Evolutionary conservation across 1,140 invertebrate genomes (phyloP).

Genomic region (Onthophagus taurus): DNA sequence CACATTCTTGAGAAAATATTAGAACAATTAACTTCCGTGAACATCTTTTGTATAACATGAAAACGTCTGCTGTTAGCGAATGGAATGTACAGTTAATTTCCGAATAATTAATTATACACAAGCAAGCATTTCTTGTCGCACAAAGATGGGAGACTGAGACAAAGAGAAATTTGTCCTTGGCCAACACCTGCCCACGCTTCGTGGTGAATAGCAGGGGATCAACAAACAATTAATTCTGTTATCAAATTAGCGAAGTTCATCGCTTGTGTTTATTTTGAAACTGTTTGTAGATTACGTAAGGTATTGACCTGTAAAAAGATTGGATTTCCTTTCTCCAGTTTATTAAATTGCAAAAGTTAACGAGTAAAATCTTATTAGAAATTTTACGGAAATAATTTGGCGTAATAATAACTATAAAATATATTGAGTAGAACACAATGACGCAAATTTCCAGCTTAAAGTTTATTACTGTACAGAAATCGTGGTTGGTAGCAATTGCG

Average conservation of each 20-base stretch:
- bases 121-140: too few relatives aligned
- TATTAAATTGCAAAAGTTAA: not conserved
- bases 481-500: too few relatives aligned
- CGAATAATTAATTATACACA: too few relatives aligned
- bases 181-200: constrained; percentile 13
- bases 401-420: not conserved
- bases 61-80: too few relatives aligned
- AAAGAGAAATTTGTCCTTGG: not conserved
- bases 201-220: constrained; percentile 31
- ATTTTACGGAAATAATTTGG: not conserved
- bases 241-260: constrained; percentile 36
- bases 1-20: too few relatives aligned
- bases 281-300: not conserved
- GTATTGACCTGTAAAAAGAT: constrained; percentile 2
- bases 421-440: not conserved
- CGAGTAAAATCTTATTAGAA: not conserved
- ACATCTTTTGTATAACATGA: too few relatives aligned
- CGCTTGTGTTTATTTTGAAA: constrained; percentile 29
- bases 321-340: not conserved
- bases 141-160: too few relatives aligned
- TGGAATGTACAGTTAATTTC: too few relatives aligned
- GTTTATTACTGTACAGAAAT: too few relatives aligned
- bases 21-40: too few relatives aligned
- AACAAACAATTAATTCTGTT: constrained; percentile 36
- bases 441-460: not conserved